Base-by-base conservation (phyloP, 2,888 invertebrate genomes). In the Cryptocheilus praepositus region DNA sequence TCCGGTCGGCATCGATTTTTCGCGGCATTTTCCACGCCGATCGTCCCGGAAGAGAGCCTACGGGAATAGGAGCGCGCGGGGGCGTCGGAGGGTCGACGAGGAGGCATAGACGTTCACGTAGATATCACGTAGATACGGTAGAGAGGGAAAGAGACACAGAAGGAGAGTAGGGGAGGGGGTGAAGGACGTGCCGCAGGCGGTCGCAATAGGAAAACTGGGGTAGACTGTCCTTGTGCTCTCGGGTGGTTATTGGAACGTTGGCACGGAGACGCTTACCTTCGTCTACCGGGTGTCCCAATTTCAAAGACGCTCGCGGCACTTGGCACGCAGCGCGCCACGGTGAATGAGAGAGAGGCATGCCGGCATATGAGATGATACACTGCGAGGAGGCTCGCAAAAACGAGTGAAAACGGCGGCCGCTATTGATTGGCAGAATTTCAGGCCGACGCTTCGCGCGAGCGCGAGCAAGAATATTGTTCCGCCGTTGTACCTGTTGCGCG, bases 191-290 rank as follows among this genome's bases (percentile, higher is more conserved):
- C 75, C 76, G 82, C 82, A 83, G 85, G 82, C 83, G 84, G 81
- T 83, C 81, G 85, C 82, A 83, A 86, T 85, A 83, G 86, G 86
- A 85, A 79, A 86, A 86, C 86, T 86, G 83, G 87, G 87, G 86
- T 87, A 86, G 83, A 81, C 85, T 84, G 86, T 86, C 86, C 87
- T 87, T 87, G 86, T 81, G 85, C 85, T 86, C 85, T 83, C 81
- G 81, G 83, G 82, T 85, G 83, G 84, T 86, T 86, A 85, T 85
- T 86, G 85, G 86, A 86, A 85, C 86, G 85, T 87, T 87, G 86
- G 86, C 86, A 87, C 85, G 81, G 82, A 85, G 83, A 83, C 84
- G 79, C 81, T 83, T 83, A 82, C 82, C 80, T 83, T 82, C 77
- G 77, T 78, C 75, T 81, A 83, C 71, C 81, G 75, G 79, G 78